Evolutionary conservation across 2,797 vertebrate species (phyloP), one percentile per base, ranked within the genome.

Genomic region (Sebastes diploproa): DNA sequence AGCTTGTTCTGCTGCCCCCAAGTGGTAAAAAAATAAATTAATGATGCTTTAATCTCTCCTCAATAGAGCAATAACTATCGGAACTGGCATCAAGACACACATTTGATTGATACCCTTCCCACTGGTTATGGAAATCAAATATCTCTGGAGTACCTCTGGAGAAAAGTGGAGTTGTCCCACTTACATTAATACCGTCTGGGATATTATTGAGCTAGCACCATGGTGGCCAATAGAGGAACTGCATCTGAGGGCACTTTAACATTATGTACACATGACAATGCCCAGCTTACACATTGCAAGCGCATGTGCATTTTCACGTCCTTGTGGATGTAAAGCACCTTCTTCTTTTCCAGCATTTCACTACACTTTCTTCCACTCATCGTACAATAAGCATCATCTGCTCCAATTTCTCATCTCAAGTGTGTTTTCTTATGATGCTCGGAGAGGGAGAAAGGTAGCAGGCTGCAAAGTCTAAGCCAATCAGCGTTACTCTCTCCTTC

Each of bases 391-490:
- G 42, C 71, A 62, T 2, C 58, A n/a, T 69, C 72, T 25, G 70
- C 52, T 74, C 60, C 32, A 14, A 65, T 83, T 70, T 59, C 79
- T 79, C 70, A 32, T 61, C 65, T 71, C 18, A 65, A 70, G 60
- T 62, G n/a, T n/a, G 16, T 79, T 71, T 79, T 63, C 70, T 18
- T 16, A 12, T 60, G 58, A 62, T 9, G 72, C 62, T 61, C 3
- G 13, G 42, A 56, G 82, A 73, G 11, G 12, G 60, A 64, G 78
- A 81, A 56, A 60, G 74, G 55, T n/a, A 89, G 68, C 88, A 88
- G 83, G 65, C 75, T 36, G 76, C 52, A 46, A 66, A 60, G 89
- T 88, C 91, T 8, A 11, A 88, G 77, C 71, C 75, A 68, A 87
- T 92, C 78, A 91, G 77, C 7, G 61, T 85, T 69, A 82, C 80